Percentiles rank a stretch among this genome's conserved stretches.
These are phyloP conservation scores for Rotaria macrura DNA, from an alignment of 2,888 invertebrate species.

Conservation along the genomic window DNA sequence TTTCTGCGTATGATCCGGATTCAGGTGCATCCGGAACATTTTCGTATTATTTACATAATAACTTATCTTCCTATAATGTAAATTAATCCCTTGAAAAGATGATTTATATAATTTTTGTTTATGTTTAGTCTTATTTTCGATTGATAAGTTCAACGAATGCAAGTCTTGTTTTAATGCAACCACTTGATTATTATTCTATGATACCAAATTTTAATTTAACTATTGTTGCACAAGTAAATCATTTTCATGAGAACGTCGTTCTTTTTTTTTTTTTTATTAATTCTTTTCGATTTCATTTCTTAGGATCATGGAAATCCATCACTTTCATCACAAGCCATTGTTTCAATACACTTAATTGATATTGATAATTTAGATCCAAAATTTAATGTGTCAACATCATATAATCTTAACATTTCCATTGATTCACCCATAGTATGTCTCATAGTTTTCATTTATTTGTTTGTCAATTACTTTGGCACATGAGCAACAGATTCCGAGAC, in stretches of 20 bases:
- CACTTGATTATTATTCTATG: background rate
- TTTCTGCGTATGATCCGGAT: background rate
- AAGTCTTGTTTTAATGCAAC: background rate
- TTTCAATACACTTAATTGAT: slow-evolving; percentile 9
- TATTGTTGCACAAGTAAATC: background rate
- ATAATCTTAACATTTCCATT: background rate
- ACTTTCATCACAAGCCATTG: background rate
- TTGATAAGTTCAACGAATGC: slow-evolving; percentile 10
- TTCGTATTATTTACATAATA: background rate
- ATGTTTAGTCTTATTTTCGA: background rate
- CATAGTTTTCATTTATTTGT: too few species aligned
- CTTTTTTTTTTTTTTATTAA: too few species aligned
- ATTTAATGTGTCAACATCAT: background rate
- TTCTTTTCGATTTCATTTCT: background rate
- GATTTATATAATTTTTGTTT: background rate
- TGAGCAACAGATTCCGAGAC: too few species aligned
- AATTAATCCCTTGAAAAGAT: background rate
- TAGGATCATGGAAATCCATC: background rate
- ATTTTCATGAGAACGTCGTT: too few species aligned
- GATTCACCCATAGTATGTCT: background rate
- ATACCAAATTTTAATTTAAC: background rate
- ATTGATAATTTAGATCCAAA: slow-evolving; percentile 4
- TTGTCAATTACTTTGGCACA: too few species aligned
- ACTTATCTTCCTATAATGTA: background rate
- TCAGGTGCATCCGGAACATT: background rate